phyloP scores from a whole-genome alignment of 2,113 vertebrate species.

The Hypanus sabinus region DNA sequence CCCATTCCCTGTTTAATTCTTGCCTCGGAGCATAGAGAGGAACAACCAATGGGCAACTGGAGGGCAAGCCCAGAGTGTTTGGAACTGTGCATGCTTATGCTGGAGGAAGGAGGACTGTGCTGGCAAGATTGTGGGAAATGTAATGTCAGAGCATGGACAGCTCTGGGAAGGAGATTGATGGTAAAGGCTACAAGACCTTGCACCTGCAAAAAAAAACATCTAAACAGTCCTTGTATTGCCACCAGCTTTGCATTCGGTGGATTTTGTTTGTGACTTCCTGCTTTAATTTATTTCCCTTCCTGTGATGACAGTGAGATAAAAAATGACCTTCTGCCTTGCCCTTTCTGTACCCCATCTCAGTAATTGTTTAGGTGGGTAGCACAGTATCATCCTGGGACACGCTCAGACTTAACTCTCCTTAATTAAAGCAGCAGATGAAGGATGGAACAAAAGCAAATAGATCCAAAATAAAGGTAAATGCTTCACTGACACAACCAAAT shows the following conservation, averaged over 20 bases:
- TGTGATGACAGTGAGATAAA: background rate
- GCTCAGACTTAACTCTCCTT: background rate
- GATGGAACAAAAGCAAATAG: background rate
- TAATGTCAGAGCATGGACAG: background rate
- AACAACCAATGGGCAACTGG: background rate
- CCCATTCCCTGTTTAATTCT: background rate
- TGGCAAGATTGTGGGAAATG: background rate
- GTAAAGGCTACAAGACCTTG: background rate
- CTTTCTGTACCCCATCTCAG: background rate
- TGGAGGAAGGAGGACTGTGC: background rate
- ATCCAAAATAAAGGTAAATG: background rate
- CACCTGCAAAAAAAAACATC: too few relatives aligned
- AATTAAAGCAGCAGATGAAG: background rate
- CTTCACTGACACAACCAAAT: background rate
- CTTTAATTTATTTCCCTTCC: background rate
- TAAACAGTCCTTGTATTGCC: too few relatives aligned
- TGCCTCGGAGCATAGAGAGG: background rate
- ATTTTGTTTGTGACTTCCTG: background rate
- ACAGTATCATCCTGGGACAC: background rate
- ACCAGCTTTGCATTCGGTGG: too few relatives aligned
- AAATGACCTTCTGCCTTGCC: background rate
- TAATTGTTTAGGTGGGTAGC: background rate
- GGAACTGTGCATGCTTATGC: background rate
- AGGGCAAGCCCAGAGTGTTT: background rate
- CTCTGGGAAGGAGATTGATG: background rate